Evolutionary conservation across 35 echinoderm and acorn worm species (phyloP).

Genomic region (Anneissia japonica): DNA sequence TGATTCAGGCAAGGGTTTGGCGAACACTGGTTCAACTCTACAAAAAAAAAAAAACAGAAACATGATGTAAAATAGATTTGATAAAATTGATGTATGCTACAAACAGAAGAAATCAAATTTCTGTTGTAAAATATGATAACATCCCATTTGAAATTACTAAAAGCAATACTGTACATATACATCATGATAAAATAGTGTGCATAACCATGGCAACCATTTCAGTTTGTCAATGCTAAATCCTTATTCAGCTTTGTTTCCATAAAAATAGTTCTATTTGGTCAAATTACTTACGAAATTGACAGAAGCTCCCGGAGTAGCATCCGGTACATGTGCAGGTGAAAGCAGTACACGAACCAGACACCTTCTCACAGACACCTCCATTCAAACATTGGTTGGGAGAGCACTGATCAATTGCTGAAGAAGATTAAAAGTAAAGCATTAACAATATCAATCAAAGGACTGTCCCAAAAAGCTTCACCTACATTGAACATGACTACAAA

Average conservation of each 20-base stretch:
- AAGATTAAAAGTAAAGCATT: conserved; percentile 3
- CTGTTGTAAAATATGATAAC: background rate
- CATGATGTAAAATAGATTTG: too few species aligned
- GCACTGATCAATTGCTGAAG: conserved; percentile 57
- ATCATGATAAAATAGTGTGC: background rate
- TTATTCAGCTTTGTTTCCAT: background rate
- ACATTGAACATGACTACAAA: too few species aligned
- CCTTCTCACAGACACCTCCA: conserved; percentile 43
- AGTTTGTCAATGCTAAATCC: background rate
- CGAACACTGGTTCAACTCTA: conserved; percentile 30
- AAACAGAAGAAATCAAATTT: too few species aligned
- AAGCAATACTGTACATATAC: background rate
- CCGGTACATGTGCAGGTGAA: conserved; percentile 63
- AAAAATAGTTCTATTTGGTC: background rate
- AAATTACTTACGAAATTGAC: conserved; percentile 55
- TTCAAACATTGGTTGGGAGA: conserved; percentile 63
- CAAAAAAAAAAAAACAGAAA: too few species aligned
- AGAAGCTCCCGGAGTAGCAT: conserved; percentile 53
- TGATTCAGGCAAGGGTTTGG: conserved; percentile 46
- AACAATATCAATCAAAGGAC: too few species aligned
- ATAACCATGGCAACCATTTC: too few species aligned
- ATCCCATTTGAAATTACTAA: background rate
- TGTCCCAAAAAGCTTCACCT: too few species aligned
- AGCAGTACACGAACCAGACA: conserved; percentile 41
- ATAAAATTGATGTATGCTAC: too few species aligned